phyloP scores from a whole-genome alignment of 2,888 invertebrate genomes.

The Cryptus viduatorius region DNA sequence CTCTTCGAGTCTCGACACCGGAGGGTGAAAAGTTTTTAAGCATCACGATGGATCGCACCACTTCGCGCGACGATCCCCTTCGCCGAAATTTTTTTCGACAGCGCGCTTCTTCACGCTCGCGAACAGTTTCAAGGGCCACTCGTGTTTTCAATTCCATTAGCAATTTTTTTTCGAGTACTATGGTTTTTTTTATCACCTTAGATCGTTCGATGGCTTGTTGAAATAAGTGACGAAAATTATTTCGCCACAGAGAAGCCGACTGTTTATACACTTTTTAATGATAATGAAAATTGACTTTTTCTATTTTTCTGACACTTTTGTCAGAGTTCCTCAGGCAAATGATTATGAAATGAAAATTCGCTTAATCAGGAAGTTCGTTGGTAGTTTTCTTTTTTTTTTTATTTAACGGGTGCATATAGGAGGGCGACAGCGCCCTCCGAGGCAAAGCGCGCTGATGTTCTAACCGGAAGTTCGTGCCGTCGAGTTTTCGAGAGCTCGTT shows the following conservation, averaged over 20 bases:
- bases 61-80: slow-evolving; percentile 10
- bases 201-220: not conserved
- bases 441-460: not conserved
- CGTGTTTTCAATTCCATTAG: slow-evolving; percentile 2
- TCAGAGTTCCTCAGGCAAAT: slow-evolving; percentile 2
- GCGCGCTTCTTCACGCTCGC: not conserved
- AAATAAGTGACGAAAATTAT: not conserved
- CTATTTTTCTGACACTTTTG: not conserved
- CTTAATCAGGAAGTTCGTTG: slow-evolving; percentile 47
- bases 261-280: too few species aligned
- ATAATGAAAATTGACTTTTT: not conserved
- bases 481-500: slow-evolving; percentile 59
- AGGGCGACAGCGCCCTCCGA: not conserved
- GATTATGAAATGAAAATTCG: slow-evolving; percentile 22
- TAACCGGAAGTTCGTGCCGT: slow-evolving; percentile 44
- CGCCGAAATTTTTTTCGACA: not conserved
- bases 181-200: not conserved
- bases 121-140: not conserved
- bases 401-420: too few species aligned
- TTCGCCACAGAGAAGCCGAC: too few species aligned
- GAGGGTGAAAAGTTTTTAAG: slow-evolving; percentile 33
- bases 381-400: slow-evolving; percentile 15
- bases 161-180: not conserved
- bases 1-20: not conserved
- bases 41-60: slow-evolving; percentile 22